Base-by-base conservation (phyloP, 35 echinoderm and acorn worm genomes). In the Apostichopus japonicus region DNA sequence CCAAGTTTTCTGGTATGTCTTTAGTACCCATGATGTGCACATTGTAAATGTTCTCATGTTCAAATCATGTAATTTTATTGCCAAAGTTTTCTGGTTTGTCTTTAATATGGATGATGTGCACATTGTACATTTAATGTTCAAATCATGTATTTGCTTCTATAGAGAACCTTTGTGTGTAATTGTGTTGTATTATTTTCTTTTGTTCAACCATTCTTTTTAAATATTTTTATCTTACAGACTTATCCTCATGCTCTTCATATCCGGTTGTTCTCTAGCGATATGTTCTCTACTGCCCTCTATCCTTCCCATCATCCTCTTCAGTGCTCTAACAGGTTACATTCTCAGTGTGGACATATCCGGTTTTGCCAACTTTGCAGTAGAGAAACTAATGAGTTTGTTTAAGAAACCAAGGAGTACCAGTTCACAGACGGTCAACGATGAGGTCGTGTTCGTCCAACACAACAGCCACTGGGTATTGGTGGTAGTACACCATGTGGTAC, bases 261-360 rank as follows among this genome's bases (percentile, higher is more conserved):
- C 97, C n/a, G 24, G 53, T 8, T 59, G 90, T 52, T 61, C 59
- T n/a, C 55, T 95, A 10, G 70, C 90, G 7, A 82, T 96, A 6
- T 71, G 93, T 53, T 95, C 91, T 71, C 91, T 99, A 51, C 75
- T 95, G 65, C 91, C 93, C 10, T 95, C 97, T 75, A 33, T 23
- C 4, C 54, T 95, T 70, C 83, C 88, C 17, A 65, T 90, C 23
- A 93, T 94, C 25, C 77, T 95, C 23, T 95, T 88, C 90, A 91
- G 90, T 72, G 91, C 93, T 21, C 90, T 94, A 27, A 25, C 84
- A 9, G 97, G 97, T 5, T 99, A 96, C 79, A 57, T 99, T 19
- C 90, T 95, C 4, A 96, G 95, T 67, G 88, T 96, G 0, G 93
- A 99, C 73, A 93, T 96, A 70, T 73, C 78, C 6, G 90, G 78